phyloP scores from a whole-genome alignment of 2,113 vertebrate species.

The Maylandia zebra region DNA sequence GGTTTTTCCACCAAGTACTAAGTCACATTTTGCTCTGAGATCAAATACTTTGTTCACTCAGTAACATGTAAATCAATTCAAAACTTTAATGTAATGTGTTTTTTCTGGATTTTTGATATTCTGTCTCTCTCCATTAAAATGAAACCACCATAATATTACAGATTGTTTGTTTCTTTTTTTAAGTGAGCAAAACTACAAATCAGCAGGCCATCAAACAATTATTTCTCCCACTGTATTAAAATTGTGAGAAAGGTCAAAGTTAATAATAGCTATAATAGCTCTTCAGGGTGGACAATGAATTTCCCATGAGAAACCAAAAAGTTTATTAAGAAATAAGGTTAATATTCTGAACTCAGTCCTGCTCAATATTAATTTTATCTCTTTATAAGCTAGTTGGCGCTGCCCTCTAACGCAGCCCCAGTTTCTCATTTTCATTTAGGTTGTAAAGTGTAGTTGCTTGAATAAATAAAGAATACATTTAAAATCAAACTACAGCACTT shows the following conservation, averaged over 20 bases:
- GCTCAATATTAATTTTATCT: not conserved
- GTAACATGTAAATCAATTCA: not conserved
- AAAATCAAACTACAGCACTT: not conserved
- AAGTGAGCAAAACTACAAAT: not conserved
- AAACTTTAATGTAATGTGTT: not conserved
- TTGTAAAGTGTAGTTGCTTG: not conserved
- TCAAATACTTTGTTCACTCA: not conserved
- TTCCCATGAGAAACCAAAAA: not conserved
- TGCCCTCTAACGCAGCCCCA: not conserved
- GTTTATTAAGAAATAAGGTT: not conserved
- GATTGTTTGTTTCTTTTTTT: not conserved
- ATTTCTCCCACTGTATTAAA: not conserved
- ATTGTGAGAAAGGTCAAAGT: not conserved
- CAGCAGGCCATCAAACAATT: not conserved
- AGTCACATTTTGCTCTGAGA: not conserved
- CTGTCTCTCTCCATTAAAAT: not conserved
- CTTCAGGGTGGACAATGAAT: fast-evolving
- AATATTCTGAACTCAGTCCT: not conserved
- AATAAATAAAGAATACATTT: not conserved
- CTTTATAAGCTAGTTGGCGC: not conserved
- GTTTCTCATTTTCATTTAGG: not conserved
- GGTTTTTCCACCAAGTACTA: not conserved
- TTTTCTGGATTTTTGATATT: not conserved
- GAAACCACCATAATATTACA: not conserved
- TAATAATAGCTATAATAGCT: not conserved